A percentile compares a stretch with the other conserved stretches of the same genome.
Conservation (phyloP, 2,888 invertebrate species). For the Dryobota labecula region DNA sequence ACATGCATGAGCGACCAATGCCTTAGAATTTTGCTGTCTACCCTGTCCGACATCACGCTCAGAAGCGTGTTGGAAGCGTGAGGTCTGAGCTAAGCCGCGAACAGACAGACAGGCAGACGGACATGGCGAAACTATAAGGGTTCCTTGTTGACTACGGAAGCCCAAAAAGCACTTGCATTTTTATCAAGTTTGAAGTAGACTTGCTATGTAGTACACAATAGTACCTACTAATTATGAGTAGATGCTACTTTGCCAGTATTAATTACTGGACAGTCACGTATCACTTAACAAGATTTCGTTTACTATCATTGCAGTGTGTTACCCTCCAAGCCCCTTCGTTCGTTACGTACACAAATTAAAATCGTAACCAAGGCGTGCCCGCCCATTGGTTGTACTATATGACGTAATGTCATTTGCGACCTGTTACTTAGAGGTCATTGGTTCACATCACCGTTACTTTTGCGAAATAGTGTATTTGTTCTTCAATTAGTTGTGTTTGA, state of each 20-base stretch:
- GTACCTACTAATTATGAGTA: neutral
- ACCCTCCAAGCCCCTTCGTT: neutral
- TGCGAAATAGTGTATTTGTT: slow-evolving; percentile 6
- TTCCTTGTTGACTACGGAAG: no score
- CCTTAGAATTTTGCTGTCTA: no score
- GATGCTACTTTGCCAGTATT: neutral
- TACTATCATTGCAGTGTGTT: slow-evolving; percentile 4
- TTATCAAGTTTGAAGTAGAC: neutral
- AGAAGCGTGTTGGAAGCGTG: no score
- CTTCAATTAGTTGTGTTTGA: slow-evolving; percentile 2
- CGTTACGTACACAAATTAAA: slow-evolving; percentile 46
- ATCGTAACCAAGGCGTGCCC: slow-evolving; percentile 24
- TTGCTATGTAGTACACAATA: no score
- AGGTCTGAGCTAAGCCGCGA: no score
- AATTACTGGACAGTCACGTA: neutral
- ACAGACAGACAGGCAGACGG: no score
- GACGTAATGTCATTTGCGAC: slow-evolving; percentile 39
- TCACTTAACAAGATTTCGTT: neutral
- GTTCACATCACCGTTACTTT: slow-evolving; percentile 26
- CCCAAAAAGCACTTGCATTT: neutral
- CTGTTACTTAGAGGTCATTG: slow-evolving; percentile 43
- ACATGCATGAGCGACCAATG: no score
- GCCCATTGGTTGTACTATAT: slow-evolving; percentile 39
- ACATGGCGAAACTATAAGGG: no score
- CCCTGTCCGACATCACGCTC: no score